Conservation (phyloP, 2,797 vertebrate genomes). For the Rhinophrynus dorsalis region DNA sequence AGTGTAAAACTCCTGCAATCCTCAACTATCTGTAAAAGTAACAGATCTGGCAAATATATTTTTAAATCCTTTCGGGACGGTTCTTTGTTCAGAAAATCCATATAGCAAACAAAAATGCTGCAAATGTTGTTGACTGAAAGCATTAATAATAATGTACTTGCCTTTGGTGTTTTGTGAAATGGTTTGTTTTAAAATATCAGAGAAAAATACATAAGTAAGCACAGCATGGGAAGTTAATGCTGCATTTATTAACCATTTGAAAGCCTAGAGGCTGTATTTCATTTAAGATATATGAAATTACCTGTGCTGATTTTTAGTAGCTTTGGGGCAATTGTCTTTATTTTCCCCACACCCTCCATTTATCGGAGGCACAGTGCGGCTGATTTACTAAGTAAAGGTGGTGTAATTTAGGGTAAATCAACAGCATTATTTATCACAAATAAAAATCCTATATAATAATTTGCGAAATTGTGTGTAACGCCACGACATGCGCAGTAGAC, state of each 20-base stretch:
- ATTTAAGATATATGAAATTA: too few relatives aligned
- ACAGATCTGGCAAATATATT: constrained; percentile 8
- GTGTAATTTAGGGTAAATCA: too few relatives aligned
- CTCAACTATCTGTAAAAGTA: background rate
- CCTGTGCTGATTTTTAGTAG: too few relatives aligned
- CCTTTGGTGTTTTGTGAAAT: constrained; percentile 30
- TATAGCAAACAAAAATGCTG: constrained; percentile 7
- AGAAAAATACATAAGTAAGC: background rate
- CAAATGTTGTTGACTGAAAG: constrained; percentile 39
- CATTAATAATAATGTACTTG: constrained; percentile 40
- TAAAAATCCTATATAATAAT: too few relatives aligned
- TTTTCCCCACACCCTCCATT: too few relatives aligned
- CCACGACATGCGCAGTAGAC: too few relatives aligned
- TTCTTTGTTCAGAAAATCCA: constrained; percentile 30
- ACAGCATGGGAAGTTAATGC: background rate
- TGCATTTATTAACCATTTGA: background rate
- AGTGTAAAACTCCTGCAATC: too few relatives aligned
- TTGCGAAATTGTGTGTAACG: too few relatives aligned
- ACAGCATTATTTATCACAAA: too few relatives aligned
- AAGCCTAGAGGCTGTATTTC: background rate
- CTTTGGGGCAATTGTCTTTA: too few relatives aligned
- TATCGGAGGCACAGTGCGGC: too few relatives aligned
- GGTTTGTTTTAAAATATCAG: constrained; percentile 28
- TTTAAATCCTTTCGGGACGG: constrained; percentile 3
- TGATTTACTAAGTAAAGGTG: too few relatives aligned